These are phyloP conservation scores for Epinephelus fuscoguttatus DNA, from an alignment of 2,113 vertebrate genomes.

Conservation along the genomic window DNA sequence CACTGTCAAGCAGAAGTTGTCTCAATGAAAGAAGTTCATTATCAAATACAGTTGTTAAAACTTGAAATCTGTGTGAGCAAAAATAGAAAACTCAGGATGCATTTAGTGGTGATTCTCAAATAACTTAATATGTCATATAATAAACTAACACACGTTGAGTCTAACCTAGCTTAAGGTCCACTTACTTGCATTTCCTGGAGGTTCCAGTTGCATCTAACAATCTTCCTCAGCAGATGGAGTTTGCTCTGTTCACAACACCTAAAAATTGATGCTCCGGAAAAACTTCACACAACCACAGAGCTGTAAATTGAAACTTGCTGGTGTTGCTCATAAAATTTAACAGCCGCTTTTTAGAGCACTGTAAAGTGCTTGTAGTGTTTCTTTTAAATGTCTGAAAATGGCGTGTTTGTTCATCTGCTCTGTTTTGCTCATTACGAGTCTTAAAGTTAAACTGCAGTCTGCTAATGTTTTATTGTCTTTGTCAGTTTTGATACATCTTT, in stretches of 20 bases:
- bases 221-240: neutral
- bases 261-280: neutral
- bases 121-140: no score
- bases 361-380: neutral
- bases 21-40: no score
- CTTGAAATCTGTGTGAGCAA: no score
- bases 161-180: no score
- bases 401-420: neutral
- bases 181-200: no score
- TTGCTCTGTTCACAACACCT: neutral
- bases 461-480: neutral
- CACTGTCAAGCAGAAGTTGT: no score
- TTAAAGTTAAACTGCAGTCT: neutral
- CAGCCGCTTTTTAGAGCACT: neutral
- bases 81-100: no score
- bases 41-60: no score
- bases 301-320: neutral
- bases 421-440: neutral
- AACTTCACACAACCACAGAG: neutral
- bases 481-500: neutral
- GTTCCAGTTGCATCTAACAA: no score
- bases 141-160: no score
- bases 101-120: no score
- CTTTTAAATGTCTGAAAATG: neutral
- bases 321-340: conserved; percentile 4